phyloP scores from a whole-genome alignment of 2,888 invertebrate genomes.

The Chromoteleia sp. region DNA sequence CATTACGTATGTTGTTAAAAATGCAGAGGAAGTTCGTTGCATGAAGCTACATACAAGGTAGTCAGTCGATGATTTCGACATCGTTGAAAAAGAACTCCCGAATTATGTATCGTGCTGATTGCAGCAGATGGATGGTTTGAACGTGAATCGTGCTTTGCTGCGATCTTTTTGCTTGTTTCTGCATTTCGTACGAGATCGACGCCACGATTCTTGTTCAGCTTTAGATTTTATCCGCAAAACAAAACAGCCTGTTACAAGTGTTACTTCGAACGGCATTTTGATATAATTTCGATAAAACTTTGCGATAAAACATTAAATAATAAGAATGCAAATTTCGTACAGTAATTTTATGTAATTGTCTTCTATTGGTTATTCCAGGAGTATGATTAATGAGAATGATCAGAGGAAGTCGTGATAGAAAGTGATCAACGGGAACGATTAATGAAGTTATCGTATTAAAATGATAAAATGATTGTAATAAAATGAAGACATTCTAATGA shows the following conservation, averaged over 20 bases:
- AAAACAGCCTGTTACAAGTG: constrained; percentile 4
- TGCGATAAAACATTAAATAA: no score
- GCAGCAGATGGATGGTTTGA: constrained; percentile 55
- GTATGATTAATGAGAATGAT: no score
- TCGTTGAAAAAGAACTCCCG: constrained; percentile 61
- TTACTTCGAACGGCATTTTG: not conserved
- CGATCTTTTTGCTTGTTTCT: constrained; percentile 31
- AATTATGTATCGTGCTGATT: constrained; percentile 64
- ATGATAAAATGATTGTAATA: no score
- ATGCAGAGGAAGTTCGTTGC: constrained; percentile 63
- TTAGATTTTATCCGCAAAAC: constrained; percentile 14
- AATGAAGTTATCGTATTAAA: no score
- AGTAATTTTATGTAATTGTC: no score
- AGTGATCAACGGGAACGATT: no score
- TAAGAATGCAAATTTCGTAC: no score
- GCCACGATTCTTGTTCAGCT: constrained; percentile 18
- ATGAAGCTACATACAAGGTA: constrained; percentile 49
- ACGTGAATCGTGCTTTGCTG: constrained; percentile 32
- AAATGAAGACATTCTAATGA: no score
- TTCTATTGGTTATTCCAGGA: no score
- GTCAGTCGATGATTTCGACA: constrained; percentile 60
- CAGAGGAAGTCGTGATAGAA: no score
- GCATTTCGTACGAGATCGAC: constrained; percentile 35
- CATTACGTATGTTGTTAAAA: constrained; percentile 52
- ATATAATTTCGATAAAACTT: not conserved